A percentile compares a stretch with the other conserved stretches of the same genome.
These are phyloP conservation scores for Bergia puertoricense DNA, from an alignment of 92 coral and sea anemone species.

Conservation along the genomic window DNA sequence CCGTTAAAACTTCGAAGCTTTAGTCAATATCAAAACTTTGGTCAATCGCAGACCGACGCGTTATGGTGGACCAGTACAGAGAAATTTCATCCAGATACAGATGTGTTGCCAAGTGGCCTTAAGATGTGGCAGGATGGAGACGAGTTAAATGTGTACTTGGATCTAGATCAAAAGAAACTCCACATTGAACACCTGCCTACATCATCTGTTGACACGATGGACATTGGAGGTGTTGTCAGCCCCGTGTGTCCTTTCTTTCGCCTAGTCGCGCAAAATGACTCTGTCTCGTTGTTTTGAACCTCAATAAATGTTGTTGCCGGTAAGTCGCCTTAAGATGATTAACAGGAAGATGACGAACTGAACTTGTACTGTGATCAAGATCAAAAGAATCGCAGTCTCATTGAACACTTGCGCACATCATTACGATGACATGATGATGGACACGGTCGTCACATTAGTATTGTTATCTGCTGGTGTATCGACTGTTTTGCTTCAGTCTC, in stretches of 20 bases:
- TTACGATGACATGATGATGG: neutral
- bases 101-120: neutral
- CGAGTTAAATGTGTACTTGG: slow-evolving; percentile 18
- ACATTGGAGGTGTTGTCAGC: neutral
- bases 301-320: no score
- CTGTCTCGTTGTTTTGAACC: neutral
- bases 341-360: neutral
- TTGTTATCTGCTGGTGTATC: neutral
- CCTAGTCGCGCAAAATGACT: neutral
- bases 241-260: slow-evolving; percentile 22
- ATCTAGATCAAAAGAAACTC: neutral
- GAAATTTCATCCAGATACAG: neutral
- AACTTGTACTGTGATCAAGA: neutral
- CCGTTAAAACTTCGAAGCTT: no score
- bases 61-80: neutral
- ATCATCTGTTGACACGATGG: neutral
- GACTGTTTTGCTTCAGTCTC: neutral
- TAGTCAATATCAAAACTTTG: no score
- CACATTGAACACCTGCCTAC: slow-evolving; percentile 19
- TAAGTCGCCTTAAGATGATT: no score
- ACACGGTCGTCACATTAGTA: neutral
- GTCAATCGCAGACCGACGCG: no score
- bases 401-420: neutral
- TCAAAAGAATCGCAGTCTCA: neutral
- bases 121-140: neutral